phyloP scores from a whole-genome alignment of 2,888 invertebrate genomes.

The Catonia carolina region DNA sequence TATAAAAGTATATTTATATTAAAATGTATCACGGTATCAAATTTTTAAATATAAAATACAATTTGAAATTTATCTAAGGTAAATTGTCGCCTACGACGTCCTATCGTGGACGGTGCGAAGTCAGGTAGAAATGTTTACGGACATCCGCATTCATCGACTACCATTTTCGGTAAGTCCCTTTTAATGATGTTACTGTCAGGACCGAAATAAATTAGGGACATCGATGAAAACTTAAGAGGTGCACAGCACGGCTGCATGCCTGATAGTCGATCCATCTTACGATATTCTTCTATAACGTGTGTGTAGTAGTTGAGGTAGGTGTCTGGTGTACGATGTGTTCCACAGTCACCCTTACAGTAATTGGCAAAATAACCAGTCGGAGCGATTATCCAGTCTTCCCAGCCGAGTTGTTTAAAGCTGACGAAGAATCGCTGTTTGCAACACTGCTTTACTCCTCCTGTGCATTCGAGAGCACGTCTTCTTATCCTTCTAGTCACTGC shows the following conservation, averaged over 20 bases:
- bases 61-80: too few relatives aligned
- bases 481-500: slow-evolving; percentile 62
- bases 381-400: slow-evolving; percentile 93
- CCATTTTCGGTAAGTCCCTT: slow-evolving; percentile 91
- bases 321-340: slow-evolving; percentile 66
- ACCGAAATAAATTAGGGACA: slow-evolving; percentile 89
- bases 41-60: too few relatives aligned
- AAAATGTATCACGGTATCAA: too few relatives aligned
- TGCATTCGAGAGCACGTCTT: slow-evolving; percentile 77
- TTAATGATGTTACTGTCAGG: slow-evolving; percentile 86
- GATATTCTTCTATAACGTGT: slow-evolving; percentile 78
- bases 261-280: slow-evolving; percentile 63
- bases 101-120: too few relatives aligned
- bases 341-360: slow-evolving; percentile 86
- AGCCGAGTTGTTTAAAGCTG: slow-evolving; percentile 82
- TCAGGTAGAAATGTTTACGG: slow-evolving; percentile 52
- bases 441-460: slow-evolving; percentile 61
- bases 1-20: too few relatives aligned
- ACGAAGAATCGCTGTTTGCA: slow-evolving; percentile 88
- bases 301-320: slow-evolving; percentile 83
- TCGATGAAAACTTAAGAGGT: slow-evolving; percentile 83
- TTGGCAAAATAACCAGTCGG: slow-evolving; percentile 89
- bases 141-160: slow-evolving; percentile 92
- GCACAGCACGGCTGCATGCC: slow-evolving; percentile 89
- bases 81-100: too few relatives aligned